Evolutionary conservation across 2,797 vertebrate species (phyloP).

Genomic region (Syncerus caffer): DNA sequence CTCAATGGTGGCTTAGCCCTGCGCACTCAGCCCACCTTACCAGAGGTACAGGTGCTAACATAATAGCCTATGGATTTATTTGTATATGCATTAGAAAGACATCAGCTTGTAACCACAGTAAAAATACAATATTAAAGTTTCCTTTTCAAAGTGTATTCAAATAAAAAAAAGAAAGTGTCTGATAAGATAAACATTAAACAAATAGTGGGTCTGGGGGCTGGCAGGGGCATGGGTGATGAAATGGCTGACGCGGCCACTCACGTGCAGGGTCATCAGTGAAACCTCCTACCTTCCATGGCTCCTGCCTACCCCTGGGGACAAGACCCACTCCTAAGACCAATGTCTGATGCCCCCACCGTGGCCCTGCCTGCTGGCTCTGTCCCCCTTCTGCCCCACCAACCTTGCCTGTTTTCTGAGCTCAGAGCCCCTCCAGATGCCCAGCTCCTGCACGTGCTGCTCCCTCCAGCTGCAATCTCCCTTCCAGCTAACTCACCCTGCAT

Average conservation of each 20-base stretch:
- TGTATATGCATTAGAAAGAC: background rate
- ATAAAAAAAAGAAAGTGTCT: background rate
- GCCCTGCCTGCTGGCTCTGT: background rate
- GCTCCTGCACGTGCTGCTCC: background rate
- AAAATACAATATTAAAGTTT: background rate
- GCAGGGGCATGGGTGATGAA: background rate
- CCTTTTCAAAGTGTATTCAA: background rate
- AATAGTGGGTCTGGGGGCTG: no score
- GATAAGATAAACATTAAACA: background rate
- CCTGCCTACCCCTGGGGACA: background rate
- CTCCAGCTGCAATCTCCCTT: fast-evolving
- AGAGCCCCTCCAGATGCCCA: fast-evolving
- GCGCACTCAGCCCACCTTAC: no score
- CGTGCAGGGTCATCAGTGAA: background rate
- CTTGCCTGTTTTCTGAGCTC: background rate
- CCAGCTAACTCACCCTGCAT: background rate
- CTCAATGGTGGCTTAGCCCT: background rate
- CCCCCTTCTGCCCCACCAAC: background rate
- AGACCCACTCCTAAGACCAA: background rate
- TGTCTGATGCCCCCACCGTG: background rate
- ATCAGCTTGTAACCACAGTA: background rate
- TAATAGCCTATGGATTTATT: background rate
- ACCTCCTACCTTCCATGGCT: background rate
- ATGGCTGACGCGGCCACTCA: background rate
- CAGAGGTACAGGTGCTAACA: background rate